Evolutionary conservation across 2,113 vertebrate species (phyloP).

Genomic region (Halichoeres trimaculatus): DNA sequence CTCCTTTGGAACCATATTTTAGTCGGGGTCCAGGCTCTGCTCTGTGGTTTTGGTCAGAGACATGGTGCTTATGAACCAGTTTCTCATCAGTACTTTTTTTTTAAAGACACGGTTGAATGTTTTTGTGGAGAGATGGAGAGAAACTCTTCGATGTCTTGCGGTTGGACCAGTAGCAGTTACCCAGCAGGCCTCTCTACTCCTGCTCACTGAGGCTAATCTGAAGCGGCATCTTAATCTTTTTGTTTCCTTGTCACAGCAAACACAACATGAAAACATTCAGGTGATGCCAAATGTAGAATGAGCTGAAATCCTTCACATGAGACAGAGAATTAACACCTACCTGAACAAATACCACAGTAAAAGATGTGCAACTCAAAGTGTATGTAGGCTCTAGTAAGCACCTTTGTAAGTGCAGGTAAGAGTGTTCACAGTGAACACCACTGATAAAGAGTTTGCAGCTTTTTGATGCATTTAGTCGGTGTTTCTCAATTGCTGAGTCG

Average conservation of each 20-base stretch:
- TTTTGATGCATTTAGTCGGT: too few species aligned
- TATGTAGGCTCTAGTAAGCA: neutral
- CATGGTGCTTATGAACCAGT: too few species aligned
- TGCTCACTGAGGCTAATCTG: slow-evolving; percentile 49
- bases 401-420: neutral
- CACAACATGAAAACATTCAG: neutral
- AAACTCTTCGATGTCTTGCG: neutral
- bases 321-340: neutral
- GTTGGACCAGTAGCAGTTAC: neutral
- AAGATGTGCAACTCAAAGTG: neutral
- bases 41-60: too few species aligned
- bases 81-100: too few species aligned
- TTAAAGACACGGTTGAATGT: neutral
- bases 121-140: neutral
- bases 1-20: too few species aligned
- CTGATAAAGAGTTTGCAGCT: too few species aligned
- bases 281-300: neutral
- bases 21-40: too few species aligned
- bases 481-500: too few species aligned
- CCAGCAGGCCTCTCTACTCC: slow-evolving; percentile 1
- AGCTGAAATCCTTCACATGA: neutral
- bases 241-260: slow-evolving; percentile 12
- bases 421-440: too few species aligned
- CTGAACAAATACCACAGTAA: neutral
- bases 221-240: slow-evolving; percentile 55